A percentile compares a stretch with the other conserved stretches of the same genome.
phyloP scores from a whole-genome alignment of 2,888 invertebrate genomes.

The Stenodera caucasica region DNA sequence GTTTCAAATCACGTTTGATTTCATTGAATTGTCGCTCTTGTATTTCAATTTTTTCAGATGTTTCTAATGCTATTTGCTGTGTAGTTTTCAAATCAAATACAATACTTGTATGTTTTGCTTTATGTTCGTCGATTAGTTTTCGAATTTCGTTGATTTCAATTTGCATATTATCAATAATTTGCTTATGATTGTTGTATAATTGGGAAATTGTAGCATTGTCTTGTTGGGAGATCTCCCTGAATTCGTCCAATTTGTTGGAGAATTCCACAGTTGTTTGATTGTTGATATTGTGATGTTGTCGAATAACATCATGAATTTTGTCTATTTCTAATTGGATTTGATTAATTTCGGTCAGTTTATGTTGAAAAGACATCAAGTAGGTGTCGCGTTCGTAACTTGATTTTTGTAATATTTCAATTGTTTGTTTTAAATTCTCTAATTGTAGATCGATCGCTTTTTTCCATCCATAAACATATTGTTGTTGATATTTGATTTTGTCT shows the following conservation, averaged over 20 bases:
- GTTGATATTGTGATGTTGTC: conserved; percentile 45
- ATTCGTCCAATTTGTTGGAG: conserved; percentile 41
- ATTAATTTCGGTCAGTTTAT: conserved; percentile 38
- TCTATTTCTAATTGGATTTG: conserved; percentile 43
- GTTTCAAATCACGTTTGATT: conserved; percentile 53
- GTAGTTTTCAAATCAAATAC: conserved; percentile 58
- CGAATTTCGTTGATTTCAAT: conserved; percentile 38
- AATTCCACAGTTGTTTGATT: conserved; percentile 39
- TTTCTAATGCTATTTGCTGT: conserved; percentile 58
- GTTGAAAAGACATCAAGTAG: conserved; percentile 36
- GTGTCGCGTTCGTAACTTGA: conserved; percentile 36
- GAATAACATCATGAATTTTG: conserved; percentile 41
- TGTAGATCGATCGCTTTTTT: conserved; percentile 58
- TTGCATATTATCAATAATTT: conserved; percentile 42
- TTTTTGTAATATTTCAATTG: conserved; percentile 29
- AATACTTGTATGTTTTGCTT: conserved; percentile 55
- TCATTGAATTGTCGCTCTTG: conserved; percentile 54
- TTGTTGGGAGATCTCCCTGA: conserved; percentile 49
- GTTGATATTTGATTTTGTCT: conserved; percentile 45
- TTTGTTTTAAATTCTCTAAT: conserved; percentile 57
- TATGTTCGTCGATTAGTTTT: conserved; percentile 51
- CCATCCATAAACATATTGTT: conserved; percentile 59
- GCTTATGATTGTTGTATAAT: conserved; percentile 53
- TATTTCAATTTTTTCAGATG: conserved; percentile 59
- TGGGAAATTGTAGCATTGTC: conserved; percentile 52